A percentile compares a stretch with the other conserved stretches of the same genome.
Evolutionary conservation across 2,888 invertebrate species (phyloP).

Genomic region (Philaethria dido): DNA sequence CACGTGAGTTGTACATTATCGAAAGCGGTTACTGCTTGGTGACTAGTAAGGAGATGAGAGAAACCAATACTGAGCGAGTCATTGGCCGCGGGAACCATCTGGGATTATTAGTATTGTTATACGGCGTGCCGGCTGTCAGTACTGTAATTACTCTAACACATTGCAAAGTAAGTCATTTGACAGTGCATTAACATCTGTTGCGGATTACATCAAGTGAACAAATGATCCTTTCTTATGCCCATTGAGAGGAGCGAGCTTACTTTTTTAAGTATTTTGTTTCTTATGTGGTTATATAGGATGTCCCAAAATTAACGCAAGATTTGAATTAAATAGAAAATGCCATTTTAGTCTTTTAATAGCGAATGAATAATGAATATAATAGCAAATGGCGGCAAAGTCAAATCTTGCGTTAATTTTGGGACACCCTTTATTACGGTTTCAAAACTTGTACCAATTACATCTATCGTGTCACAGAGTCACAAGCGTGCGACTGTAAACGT

Average conservation of each 20-base stretch:
- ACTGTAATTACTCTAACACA: conserved; percentile 80
- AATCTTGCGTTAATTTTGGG: too few species aligned
- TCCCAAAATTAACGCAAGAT: too few species aligned
- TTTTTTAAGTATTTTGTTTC: background rate
- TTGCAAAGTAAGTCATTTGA: conserved; percentile 67
- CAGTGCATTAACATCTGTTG: conserved; percentile 37
- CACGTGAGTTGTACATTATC: conserved; percentile 80
- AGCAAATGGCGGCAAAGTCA: too few species aligned
- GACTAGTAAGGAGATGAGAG: conserved; percentile 62
- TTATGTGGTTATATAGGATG: background rate
- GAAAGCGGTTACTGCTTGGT: conserved; percentile 79
- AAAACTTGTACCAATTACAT: background rate
- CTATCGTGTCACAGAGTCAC: too few species aligned
- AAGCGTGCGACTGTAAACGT: too few species aligned
- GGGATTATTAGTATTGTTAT: conserved; percentile 74
- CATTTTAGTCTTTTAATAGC: too few species aligned
- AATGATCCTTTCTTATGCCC: conserved; percentile 7
- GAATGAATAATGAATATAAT: too few species aligned
- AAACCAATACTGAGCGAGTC: conserved; percentile 60
- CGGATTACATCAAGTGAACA: conserved; percentile 7
- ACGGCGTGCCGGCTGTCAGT: conserved; percentile 75
- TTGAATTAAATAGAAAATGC: too few species aligned
- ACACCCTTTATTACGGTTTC: background rate
- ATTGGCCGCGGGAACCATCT: conserved; percentile 77
- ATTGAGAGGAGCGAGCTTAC: background rate